phyloP scores from a whole-genome alignment of 2,113 vertebrate genomes.

The Dolichallabes microphthalmus region DNA sequence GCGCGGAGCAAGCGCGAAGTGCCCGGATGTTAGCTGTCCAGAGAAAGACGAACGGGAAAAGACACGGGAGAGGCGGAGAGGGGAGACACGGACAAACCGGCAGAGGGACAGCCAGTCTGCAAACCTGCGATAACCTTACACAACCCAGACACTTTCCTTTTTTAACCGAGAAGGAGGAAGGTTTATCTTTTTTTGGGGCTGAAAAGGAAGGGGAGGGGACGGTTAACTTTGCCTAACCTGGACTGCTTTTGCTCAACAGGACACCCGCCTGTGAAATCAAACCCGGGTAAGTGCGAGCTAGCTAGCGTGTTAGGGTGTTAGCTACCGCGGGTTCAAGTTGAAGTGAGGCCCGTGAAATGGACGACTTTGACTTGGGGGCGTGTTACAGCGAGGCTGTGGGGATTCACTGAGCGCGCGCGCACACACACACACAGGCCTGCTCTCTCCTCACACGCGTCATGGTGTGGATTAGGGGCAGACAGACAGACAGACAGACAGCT shows the following conservation, averaged over 20 bases:
- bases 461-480: constrained; percentile 44
- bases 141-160: constrained; percentile 52
- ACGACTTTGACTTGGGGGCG: constrained; percentile 70
- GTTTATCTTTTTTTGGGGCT: constrained; percentile 34
- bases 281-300: constrained; percentile 74
- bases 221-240: constrained; percentile 65
- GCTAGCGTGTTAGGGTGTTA: constrained; percentile 19
- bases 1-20: constrained; percentile 57
- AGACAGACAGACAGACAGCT: constrained; percentile 38
- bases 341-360: constrained; percentile 73
- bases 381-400: constrained; percentile 64
- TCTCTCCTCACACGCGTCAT: constrained; percentile 38
- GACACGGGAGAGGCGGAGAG: constrained; percentile 69
- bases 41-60: constrained; percentile 71
- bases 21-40: constrained; percentile 77
- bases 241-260: constrained; percentile 70
- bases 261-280: constrained; percentile 60
- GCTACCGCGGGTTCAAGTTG: constrained; percentile 66
- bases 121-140: constrained; percentile 64
- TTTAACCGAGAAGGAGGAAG: constrained; percentile 42
- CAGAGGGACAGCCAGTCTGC: constrained; percentile 61
- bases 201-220: constrained; percentile 63
- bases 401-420: constrained; percentile 59
- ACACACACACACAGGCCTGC: constrained; percentile 63
- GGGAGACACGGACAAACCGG: constrained; percentile 71